Percentiles rank a stretch among this genome's conserved stretches.
These are phyloP conservation scores for Cichlasoma orientale DNA, from an alignment of 2,797 vertebrate species.

Conservation along the genomic window DNA sequence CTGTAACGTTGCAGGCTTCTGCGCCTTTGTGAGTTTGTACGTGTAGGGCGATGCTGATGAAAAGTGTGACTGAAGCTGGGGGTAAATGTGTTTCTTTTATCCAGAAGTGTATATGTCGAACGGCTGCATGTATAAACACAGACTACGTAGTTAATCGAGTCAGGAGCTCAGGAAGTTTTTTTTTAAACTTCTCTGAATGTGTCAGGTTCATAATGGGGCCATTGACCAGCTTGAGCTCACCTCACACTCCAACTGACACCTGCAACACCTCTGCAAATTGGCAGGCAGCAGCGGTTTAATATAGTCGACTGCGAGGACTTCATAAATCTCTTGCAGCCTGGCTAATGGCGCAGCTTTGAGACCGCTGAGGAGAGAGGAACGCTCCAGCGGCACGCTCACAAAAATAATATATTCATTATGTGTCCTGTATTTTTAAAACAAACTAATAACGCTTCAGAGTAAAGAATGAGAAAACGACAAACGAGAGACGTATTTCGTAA, in stretches of 20 bases:
- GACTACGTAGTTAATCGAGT: background rate
- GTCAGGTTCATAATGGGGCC: constrained; percentile 73
- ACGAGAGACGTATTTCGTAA: background rate
- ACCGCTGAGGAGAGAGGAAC: constrained; percentile 37
- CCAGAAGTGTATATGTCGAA: background rate
- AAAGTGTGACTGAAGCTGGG: background rate
- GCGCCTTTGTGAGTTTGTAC: background rate
- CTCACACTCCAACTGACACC: constrained; percentile 78
- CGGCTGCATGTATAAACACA: background rate
- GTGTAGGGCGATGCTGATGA: background rate
- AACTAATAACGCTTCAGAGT: background rate
- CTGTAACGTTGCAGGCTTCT: constrained; percentile 1
- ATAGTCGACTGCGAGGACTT: constrained; percentile 67
- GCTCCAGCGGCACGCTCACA: constrained; percentile 36
- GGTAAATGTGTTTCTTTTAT: background rate
- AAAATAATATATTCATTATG: background rate
- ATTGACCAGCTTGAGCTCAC: constrained; percentile 71
- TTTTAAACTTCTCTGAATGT: constrained; percentile 24
- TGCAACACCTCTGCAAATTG: constrained; percentile 78
- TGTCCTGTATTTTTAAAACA: constrained; percentile 4
- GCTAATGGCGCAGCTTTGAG: constrained; percentile 60
- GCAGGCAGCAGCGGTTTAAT: constrained; percentile 75
- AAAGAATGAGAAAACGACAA: background rate
- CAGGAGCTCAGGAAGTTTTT: constrained; percentile 24
- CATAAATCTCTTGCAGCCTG: constrained; percentile 76